These are phyloP conservation scores for Epinotia brunnichana DNA, from an alignment of 2,888 invertebrate species.

Conservation along the genomic window DNA sequence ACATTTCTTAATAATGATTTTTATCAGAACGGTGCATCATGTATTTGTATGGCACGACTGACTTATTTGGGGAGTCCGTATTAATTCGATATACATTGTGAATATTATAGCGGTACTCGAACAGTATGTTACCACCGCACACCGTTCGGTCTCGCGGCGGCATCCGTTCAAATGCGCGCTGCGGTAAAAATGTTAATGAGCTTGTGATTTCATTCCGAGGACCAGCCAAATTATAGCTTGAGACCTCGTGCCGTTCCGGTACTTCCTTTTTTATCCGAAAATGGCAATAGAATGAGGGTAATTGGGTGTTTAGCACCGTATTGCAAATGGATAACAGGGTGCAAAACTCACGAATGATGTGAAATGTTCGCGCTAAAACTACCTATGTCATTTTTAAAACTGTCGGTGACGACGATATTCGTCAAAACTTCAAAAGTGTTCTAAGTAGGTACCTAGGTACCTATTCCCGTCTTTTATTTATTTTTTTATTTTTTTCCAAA, in stretches of 20 bases:
- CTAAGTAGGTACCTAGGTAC: too few relatives aligned
- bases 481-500: too few relatives aligned
- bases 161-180: conserved; percentile 55
- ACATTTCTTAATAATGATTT: neutral
- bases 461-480: too few relatives aligned
- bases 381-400: neutral
- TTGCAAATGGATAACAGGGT: conserved; percentile 20
- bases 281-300: conserved; percentile 29
- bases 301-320: conserved; percentile 27
- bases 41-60: conserved; percentile 21
- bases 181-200: conserved; percentile 60
- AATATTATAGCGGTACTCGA: conserved; percentile 45
- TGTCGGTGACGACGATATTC: too few relatives aligned
- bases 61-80: conserved; percentile 19
- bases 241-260: conserved; percentile 45
- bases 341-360: conserved; percentile 6
- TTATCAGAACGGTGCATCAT: neutral
- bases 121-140: conserved; percentile 44
- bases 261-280: conserved; percentile 32
- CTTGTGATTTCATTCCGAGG: conserved; percentile 55
- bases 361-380: conserved; percentile 2
- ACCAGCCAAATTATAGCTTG: conserved; percentile 56
- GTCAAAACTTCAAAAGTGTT: too few relatives aligned
- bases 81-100: conserved; percentile 32
- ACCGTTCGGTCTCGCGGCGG: conserved; percentile 52